Percentiles rank a stretch among this genome's conserved stretches.
Evolutionary conservation across 2,113 vertebrate species (phyloP).

Genomic region (Solenodon paradoxus): DNA sequence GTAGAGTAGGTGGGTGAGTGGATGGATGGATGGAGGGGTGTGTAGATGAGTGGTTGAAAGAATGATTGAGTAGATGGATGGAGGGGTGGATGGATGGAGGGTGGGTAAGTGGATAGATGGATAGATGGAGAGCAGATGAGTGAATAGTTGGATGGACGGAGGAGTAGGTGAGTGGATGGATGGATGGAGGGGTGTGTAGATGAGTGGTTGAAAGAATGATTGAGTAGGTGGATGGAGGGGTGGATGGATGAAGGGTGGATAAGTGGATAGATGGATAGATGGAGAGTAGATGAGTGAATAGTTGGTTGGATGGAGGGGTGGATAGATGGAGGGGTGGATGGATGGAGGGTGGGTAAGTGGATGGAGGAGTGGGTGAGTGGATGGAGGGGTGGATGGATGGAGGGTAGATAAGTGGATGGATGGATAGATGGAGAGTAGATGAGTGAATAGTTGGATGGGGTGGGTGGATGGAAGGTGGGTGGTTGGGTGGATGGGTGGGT

Average conservation of each 20-base stretch:
- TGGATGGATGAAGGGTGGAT: too few relatives aligned
- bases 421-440: background rate
- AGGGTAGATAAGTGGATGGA: background rate
- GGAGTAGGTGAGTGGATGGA: too few relatives aligned
- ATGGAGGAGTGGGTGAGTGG: background rate
- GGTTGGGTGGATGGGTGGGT: background rate
- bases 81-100: background rate
- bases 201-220: background rate
- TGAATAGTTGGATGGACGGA: background rate
- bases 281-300: background rate
- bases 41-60: background rate
- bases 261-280: background rate
- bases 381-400: background rate
- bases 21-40: too few relatives aligned
- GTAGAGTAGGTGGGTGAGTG: too few relatives aligned
- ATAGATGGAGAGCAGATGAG: background rate
- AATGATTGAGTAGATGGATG: background rate
- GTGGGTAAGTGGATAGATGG: background rate
- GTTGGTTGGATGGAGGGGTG: background rate
- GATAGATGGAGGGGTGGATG: background rate
- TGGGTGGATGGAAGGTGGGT: too few relatives aligned
- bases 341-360: fast-evolving
- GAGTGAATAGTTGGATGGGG: background rate
- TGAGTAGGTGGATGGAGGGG: fast-evolving
- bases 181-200: too few relatives aligned